Evolutionary conservation across 2,797 vertebrate species (phyloP).

Genomic region (Sus cebifrons): DNA sequence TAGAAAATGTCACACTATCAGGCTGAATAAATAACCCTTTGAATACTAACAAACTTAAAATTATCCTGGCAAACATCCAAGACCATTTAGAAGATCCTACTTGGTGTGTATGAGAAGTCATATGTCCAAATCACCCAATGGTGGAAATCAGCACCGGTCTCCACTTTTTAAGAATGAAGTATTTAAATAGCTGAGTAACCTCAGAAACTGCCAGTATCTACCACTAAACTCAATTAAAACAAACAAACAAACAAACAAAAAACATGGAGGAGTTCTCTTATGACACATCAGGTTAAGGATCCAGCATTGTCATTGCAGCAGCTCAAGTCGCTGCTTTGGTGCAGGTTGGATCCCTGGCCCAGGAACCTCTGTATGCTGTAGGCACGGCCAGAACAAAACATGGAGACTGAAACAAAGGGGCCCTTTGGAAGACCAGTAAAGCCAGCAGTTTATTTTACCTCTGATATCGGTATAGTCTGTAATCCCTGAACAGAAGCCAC

Average conservation of each 20-base stretch:
- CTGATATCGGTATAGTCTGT: neutral
- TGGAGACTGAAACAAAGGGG: neutral
- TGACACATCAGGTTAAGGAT: no score
- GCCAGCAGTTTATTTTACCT: neutral
- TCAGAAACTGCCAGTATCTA: neutral
- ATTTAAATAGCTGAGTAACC: slow-evolving; percentile 38
- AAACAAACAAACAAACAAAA: neutral
- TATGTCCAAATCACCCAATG: slow-evolving; percentile 41
- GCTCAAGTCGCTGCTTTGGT: no score
- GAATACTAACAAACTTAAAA: neutral
- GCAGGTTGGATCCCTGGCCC: no score
- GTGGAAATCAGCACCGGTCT: slow-evolving; percentile 27
- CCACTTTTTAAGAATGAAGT: slow-evolving; percentile 13
- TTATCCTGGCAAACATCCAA: slow-evolving; percentile 24
- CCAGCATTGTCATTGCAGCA: no score
- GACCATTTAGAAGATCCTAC: slow-evolving; percentile 32
- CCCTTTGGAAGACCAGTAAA: neutral
- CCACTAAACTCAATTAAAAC: slow-evolving; percentile 23
- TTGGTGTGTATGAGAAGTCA: neutral
- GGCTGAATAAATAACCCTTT: neutral
- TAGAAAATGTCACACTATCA: slow-evolving; percentile 37
- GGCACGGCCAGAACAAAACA: neutral
- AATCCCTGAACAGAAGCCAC: neutral
- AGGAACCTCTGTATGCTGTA: no score
- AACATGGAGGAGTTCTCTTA: no score